These are phyloP conservation scores for Andrena hattorfiana DNA, from an alignment of 2,888 invertebrate species.

Conservation along the genomic window DNA sequence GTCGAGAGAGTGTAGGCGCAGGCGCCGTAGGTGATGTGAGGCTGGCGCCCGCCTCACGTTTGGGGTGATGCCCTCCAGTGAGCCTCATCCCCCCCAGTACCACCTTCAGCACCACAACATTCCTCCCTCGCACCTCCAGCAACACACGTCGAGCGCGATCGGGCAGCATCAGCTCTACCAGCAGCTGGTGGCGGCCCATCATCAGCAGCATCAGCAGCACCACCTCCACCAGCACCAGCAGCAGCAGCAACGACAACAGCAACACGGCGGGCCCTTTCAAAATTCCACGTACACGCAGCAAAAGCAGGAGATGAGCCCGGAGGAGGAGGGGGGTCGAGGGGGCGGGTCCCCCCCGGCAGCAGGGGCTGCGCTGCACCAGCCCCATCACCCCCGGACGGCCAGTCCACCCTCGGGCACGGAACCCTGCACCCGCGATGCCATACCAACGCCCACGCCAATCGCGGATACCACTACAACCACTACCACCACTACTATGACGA, in stretches of 20 bases:
- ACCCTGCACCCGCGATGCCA: conserved; percentile 82
- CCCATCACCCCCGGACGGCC: conserved; percentile 83
- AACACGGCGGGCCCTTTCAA: conserved; percentile 81
- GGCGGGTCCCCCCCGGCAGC: conserved; percentile 84
- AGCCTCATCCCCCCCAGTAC: conserved; percentile 84
- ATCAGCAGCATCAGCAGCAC: conserved; percentile 78
- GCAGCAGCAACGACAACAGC: conserved; percentile 76
- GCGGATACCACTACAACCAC: conserved; percentile 81
- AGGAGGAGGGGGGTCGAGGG: conserved; percentile 85
- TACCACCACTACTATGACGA: conserved; percentile 73
- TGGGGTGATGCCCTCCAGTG: conserved; percentile 85
- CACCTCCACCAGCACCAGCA: conserved; percentile 77
- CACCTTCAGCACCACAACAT: conserved; percentile 84
- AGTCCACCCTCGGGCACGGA: conserved; percentile 84
- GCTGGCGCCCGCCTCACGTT: conserved; percentile 84
- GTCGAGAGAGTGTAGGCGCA: conserved; percentile 76
- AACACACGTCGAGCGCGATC: conserved; percentile 80
- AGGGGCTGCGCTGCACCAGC: conserved; percentile 83
- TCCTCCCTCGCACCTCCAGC: conserved; percentile 82
- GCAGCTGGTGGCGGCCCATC: conserved; percentile 83
- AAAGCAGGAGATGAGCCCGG: conserved; percentile 85
- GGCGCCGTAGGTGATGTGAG: conserved; percentile 84
- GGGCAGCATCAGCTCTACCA: conserved; percentile 83
- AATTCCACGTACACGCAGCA: conserved; percentile 83
- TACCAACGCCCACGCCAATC: conserved; percentile 83